A percentile compares a stretch with the other conserved stretches of the same genome.
Evolutionary conservation across 2,113 vertebrate genomes (phyloP).

Genomic region (Melanotaenia duboulayi): DNA sequence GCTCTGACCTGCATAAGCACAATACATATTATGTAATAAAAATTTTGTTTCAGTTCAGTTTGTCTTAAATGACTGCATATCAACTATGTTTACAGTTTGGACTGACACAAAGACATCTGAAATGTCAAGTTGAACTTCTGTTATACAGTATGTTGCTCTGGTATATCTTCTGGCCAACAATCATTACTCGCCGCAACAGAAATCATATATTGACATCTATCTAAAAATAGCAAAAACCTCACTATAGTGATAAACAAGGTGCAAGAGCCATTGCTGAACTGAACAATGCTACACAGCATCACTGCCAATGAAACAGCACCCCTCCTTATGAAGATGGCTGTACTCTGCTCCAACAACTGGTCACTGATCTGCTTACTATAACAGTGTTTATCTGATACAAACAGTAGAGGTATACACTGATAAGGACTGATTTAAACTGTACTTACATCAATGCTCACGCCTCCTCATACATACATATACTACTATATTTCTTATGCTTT

Average conservation of each 20-base stretch:
- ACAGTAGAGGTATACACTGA: too few relatives aligned
- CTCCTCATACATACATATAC: not conserved
- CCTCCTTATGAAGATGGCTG: slow-evolving; percentile 2
- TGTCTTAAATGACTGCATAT: slow-evolving; percentile 6
- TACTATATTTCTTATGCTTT: not conserved
- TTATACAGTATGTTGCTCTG: not conserved
- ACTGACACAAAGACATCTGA: not conserved
- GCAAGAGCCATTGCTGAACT: not conserved
- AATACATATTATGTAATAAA: not conserved
- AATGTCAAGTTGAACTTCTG: not conserved
- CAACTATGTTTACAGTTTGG: not conserved
- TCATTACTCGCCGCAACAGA: too few relatives aligned
- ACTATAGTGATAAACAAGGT: not conserved
- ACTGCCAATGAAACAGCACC: not conserved
- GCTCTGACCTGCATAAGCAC: not conserved
- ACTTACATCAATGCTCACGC: not conserved
- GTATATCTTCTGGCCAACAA: too few relatives aligned
- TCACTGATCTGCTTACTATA: too few relatives aligned
- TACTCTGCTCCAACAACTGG: not conserved
- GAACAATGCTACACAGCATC: not conserved
- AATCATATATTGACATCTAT: too few relatives aligned
- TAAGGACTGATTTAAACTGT: too few relatives aligned
- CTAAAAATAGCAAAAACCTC: too few relatives aligned
- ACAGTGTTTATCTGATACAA: too few relatives aligned
- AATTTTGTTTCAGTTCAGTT: not conserved